phyloP scores from a whole-genome alignment of 2,797 vertebrate species.

The Muscicapa comitata region DNA sequence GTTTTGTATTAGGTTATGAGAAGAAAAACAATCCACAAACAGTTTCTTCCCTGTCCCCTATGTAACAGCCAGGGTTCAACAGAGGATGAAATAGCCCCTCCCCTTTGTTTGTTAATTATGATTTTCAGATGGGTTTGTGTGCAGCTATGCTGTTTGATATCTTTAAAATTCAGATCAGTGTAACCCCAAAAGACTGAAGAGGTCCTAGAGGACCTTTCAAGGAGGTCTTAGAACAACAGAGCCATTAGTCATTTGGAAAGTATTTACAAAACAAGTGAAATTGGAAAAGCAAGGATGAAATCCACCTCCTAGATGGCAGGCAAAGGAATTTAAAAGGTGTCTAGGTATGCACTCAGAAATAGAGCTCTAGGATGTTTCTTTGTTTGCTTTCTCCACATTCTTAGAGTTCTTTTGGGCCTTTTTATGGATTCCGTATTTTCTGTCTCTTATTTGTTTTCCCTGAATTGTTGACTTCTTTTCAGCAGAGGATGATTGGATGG shows the following conservation, averaged over 20 bases:
- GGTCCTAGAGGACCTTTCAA: background rate
- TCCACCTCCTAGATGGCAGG: background rate
- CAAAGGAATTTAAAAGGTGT: background rate
- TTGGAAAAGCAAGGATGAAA: background rate
- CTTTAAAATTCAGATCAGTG: background rate
- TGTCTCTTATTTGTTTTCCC: background rate
- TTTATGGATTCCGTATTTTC: background rate
- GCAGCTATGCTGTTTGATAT: background rate
- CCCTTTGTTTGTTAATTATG: background rate
- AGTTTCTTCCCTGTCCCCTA: constrained; percentile 15
- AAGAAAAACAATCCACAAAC: constrained; percentile 33
- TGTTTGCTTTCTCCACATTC: background rate
- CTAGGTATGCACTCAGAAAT: background rate
- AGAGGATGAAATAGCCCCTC: background rate
- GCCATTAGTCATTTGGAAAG: constrained; percentile 35
- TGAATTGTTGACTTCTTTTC: background rate
- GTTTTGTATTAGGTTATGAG: constrained; percentile 33
- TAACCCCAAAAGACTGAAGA: background rate
- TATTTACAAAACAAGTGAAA: constrained; percentile 36
- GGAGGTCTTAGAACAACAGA: constrained; percentile 5
- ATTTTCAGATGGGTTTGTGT: background rate
- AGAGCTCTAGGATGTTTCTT: background rate
- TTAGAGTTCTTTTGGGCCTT: background rate
- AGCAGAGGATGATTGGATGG: background rate
- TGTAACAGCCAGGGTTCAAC: background rate